A percentile compares a stretch with the other conserved stretches of the same genome.
Evolutionary conservation across 1,140 invertebrate species (phyloP).

Genomic region (Nixonia krombeini): DNA sequence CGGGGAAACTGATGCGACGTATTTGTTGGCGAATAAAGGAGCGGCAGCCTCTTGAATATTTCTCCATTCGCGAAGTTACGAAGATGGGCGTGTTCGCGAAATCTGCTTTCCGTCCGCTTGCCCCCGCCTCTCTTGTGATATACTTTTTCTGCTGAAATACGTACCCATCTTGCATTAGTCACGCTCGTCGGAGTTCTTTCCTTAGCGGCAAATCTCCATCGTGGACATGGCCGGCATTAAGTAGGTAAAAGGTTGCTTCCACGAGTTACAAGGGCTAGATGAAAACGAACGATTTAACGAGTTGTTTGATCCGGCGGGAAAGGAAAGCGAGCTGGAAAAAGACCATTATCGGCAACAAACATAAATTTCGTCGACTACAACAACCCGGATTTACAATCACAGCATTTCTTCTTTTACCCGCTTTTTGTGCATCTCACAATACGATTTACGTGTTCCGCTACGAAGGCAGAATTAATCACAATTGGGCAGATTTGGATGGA

Average conservation of each 20-base stretch:
- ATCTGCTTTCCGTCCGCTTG: neutral
- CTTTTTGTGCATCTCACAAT: no score
- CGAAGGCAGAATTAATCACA: no score
- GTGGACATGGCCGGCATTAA: conserved; percentile 18
- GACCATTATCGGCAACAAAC: neutral
- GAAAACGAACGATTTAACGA: conserved; percentile 37
- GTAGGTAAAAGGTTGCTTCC: conserved; percentile 12
- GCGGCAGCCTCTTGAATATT: neutral
- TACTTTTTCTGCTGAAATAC: conserved; percentile 14
- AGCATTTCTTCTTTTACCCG: no score
- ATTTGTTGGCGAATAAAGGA: no score
- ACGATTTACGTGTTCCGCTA: no score
- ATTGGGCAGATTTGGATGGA: no score
- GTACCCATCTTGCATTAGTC: conserved; percentile 33
- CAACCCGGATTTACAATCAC: no score
- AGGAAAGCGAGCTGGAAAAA: conserved; percentile 13
- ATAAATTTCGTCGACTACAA: neutral
- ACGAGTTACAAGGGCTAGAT: conserved; percentile 28
- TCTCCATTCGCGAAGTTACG: conserved; percentile 6
- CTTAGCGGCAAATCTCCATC: conserved; percentile 22
- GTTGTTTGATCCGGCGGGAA: conserved; percentile 26
- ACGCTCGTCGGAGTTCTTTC: conserved; percentile 29
- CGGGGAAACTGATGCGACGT: no score
- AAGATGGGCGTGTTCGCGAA: conserved; percentile 5
- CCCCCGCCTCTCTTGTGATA: neutral